Conservation (phyloP, 2,888 invertebrate genomes). For the Rhyacophila evoluta region DNA sequence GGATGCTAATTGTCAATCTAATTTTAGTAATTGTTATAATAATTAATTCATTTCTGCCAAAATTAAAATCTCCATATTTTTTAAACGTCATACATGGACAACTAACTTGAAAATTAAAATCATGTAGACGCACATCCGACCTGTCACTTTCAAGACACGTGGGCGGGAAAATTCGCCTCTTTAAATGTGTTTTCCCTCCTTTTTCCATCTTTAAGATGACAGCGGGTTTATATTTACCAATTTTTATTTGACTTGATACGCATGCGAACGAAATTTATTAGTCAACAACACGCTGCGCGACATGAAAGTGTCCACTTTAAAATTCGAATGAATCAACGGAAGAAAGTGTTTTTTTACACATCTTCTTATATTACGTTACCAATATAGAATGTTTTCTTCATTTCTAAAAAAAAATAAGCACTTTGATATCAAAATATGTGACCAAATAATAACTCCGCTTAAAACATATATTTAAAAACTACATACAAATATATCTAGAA, state of each 20-base stretch:
- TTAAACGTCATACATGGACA: too few relatives aligned
- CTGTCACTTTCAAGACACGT: neutral
- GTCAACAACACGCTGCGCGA: conserved; percentile 38
- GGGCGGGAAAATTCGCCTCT: too few relatives aligned
- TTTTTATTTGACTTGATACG: conserved; percentile 38
- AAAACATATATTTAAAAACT: too few relatives aligned
- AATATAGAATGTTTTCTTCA: neutral
- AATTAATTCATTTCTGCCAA: too few relatives aligned
- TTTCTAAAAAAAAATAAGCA: neutral
- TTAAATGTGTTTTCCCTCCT: neutral
- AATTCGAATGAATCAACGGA: neutral
- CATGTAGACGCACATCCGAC: neutral
- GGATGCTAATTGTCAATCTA: too few relatives aligned
- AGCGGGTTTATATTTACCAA: conserved; percentile 59
- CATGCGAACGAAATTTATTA: conserved; percentile 53
- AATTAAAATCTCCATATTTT: too few relatives aligned
- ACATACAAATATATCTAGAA: too few relatives aligned
- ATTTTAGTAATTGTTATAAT: too few relatives aligned
- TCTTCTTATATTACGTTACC: neutral
- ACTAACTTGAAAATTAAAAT: neutral
- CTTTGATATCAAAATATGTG: too few relatives aligned
- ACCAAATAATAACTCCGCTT: too few relatives aligned
- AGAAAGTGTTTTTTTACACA: neutral
- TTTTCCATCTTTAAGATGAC: conserved; percentile 55
- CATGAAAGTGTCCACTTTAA: conserved; percentile 17